Conservation (phyloP, 2,888 invertebrate species). For the Stenolophus ochropezus region DNA sequence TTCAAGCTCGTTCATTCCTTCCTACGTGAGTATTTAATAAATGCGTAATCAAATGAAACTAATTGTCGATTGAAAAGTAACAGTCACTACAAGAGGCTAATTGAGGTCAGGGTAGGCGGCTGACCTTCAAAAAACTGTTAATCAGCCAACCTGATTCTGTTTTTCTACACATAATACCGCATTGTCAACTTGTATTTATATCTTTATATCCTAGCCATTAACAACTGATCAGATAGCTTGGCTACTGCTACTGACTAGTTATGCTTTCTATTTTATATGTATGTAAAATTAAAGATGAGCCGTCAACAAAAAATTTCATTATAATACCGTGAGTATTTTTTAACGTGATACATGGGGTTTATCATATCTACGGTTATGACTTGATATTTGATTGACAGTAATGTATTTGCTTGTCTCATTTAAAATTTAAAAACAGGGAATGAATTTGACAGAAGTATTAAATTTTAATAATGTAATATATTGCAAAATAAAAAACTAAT, state of each 20-base stretch:
- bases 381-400: too few relatives aligned
- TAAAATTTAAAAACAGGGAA: too few relatives aligned
- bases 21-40: slow-evolving; percentile 33
- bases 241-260: neutral
- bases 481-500: too few relatives aligned
- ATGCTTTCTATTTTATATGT: neutral
- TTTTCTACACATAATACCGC: slow-evolving; percentile 48
- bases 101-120: slow-evolving; percentile 53
- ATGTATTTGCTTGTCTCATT: too few relatives aligned
- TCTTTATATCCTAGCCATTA: slow-evolving; percentile 1
- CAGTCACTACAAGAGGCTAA: slow-evolving; percentile 42
- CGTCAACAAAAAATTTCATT: too few relatives aligned
- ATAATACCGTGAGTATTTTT: too few relatives aligned
- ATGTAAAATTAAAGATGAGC: too few relatives aligned
- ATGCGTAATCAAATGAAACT: slow-evolving; percentile 19
- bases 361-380: too few relatives aligned
- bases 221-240: neutral
- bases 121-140: slow-evolving; percentile 51
- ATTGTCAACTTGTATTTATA: slow-evolving; percentile 32
- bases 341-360: too few relatives aligned
- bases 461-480: too few relatives aligned
- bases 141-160: slow-evolving; percentile 50
- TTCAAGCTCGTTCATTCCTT: neutral
- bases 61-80: slow-evolving; percentile 48
- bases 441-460: too few relatives aligned